Evolutionary conservation across 2,888 invertebrate species (phyloP), one percentile per base, ranked within the genome.

Genomic region (Chalcis sispes): DNA sequence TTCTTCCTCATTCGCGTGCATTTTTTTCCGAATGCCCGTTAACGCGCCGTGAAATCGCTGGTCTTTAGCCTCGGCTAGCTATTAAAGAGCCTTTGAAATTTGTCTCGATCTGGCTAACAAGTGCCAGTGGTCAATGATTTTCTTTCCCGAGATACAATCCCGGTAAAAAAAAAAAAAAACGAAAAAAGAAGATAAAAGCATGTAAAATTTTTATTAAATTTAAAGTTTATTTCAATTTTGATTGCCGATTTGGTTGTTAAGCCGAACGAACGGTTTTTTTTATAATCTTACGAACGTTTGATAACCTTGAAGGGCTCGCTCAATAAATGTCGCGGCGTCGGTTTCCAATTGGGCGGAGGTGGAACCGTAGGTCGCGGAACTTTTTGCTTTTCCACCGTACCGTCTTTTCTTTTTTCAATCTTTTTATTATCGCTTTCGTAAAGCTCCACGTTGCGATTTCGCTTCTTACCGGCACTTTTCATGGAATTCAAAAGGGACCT

Each of bases 291-390:
- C n/a, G 69, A 52, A 69, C 80, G 81, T 42, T 81, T 82, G 65
- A 81, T 77, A 20, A 82, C 75, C 7, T 79, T 74, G 70, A 81
- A 75, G 7, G 82, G 82, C 61, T 84, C 84, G 61, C 80, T 80
- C 20, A 66, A 46, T 27, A 84, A 78, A 77, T 81, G 81, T 48
- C 81, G 75, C 25, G 77, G 79, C 40, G 79, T 80, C 1, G 78
- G 80, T 25, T 50, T 70, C 77, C 81, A 83, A 29, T 78, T 77
- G 0, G 83, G 84, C n/a, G 83, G 82, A 2, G 64, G 81, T 1
- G 83, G 83, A 1, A 83, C 82, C 18, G 76, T 79, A 1, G 84
- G 84, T 48, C 80, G 77, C 13, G 83, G 83, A 8, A 78, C 59
- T 0, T 40, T 1, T 1, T 29, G 15, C 29, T 15, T 48, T 42